These are phyloP conservation scores for Xerus rutilus DNA, from an alignment of 2,797 vertebrate species.

Conservation along the genomic window DNA sequence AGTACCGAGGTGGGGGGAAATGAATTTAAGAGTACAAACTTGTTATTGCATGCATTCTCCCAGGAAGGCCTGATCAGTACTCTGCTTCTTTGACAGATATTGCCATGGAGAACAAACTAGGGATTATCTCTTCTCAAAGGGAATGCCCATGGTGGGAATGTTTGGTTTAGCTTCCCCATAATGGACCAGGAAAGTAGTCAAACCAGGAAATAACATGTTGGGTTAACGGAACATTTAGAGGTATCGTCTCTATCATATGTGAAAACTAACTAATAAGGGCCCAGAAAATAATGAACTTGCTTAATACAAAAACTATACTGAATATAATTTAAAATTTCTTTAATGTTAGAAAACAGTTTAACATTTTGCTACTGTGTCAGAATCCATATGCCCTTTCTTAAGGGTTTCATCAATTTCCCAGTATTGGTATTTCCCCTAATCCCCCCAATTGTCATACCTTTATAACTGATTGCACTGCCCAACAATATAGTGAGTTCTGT, in stretches of 20 bases:
- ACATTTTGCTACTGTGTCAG: background rate
- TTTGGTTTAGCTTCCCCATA: background rate
- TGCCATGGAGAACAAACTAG: background rate
- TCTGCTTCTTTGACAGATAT: background rate
- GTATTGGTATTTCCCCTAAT: background rate
- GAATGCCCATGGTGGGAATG: background rate
- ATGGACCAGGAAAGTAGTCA: background rate
- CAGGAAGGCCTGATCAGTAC: background rate
- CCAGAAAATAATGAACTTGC: background rate
- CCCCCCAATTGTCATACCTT: background rate
- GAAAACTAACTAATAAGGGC: background rate
- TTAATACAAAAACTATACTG: slow-evolving; percentile 32
- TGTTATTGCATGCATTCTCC: background rate
- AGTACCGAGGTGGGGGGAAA: background rate
- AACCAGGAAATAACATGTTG: background rate
- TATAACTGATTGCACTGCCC: background rate
- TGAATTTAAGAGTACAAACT: background rate
- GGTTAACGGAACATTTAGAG: background rate
- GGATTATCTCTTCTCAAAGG: background rate
- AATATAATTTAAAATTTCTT: background rate
- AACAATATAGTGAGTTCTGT: background rate
- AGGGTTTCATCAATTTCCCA: slow-evolving; percentile 49
- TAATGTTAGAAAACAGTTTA: background rate
- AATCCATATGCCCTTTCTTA: background rate
- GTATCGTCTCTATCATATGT: background rate